Conservation (phyloP, 2,888 invertebrate species). For the Caenorhabditis sp. region DNA sequence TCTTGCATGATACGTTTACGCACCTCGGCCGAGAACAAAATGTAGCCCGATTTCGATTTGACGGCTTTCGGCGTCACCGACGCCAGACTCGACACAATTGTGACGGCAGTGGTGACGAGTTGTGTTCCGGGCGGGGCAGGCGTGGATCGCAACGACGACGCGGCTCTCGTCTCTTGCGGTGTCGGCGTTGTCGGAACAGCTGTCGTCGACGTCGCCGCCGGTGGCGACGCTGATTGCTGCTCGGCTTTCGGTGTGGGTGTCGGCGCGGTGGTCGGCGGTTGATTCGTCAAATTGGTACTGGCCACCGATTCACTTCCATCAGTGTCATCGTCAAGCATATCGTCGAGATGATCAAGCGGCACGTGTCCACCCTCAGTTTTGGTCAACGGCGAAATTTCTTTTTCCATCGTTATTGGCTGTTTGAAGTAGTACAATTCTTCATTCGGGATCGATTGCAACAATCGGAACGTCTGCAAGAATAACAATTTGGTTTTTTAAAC, state of each 20-base stretch:
- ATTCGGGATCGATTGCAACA: conserved; percentile 81
- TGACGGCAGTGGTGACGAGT: background rate
- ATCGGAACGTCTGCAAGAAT: conserved; percentile 79
- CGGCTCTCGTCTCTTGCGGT: too few relatives aligned
- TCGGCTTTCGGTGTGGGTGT: background rate
- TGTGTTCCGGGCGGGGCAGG: conserved; percentile 15
- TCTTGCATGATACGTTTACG: conserved; percentile 89
- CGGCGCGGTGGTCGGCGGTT: background rate
- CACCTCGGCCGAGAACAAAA: conserved; percentile 94
- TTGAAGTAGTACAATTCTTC: conserved; percentile 90
- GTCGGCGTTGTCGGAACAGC: too few relatives aligned
- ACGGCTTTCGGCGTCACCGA: conserved; percentile 44
- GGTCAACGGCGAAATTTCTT: conserved; percentile 75
- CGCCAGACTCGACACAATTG: conserved; percentile 2
- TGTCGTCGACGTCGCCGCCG: background rate
- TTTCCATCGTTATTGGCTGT: conserved; percentile 73
- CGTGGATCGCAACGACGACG: conserved; percentile 9
- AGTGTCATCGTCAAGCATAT: conserved; percentile 57
- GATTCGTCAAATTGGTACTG: conserved; percentile 1
- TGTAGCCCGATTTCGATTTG: conserved; percentile 83
- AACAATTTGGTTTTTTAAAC: too few relatives aligned
- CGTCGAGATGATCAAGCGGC: conserved; percentile 61
- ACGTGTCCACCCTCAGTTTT: conserved; percentile 54
- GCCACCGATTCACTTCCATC: conserved; percentile 42
- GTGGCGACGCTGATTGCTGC: too few relatives aligned